These are phyloP conservation scores for Lasius platythorax DNA, from an alignment of 2,888 invertebrate species.

Conservation along the genomic window DNA sequence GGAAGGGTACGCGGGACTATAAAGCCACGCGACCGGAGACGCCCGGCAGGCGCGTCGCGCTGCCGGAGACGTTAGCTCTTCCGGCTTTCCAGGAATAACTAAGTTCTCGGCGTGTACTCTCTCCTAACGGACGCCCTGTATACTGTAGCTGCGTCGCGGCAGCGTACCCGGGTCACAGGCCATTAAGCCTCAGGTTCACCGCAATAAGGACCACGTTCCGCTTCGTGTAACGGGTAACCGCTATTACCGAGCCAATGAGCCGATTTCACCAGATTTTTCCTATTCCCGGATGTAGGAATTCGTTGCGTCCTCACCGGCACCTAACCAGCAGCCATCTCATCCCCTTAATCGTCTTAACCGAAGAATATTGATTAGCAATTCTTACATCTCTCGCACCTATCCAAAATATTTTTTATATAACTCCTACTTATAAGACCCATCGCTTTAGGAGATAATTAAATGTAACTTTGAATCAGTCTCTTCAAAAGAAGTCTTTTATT, in stretches of 20 bases:
- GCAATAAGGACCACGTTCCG: slow-evolving; percentile 82
- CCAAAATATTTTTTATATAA: not conserved
- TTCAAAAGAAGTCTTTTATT: not conserved
- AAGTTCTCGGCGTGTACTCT: slow-evolving; percentile 76
- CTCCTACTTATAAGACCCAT: not conserved
- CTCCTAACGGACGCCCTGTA: slow-evolving; percentile 44
- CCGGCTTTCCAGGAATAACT: slow-evolving; percentile 81
- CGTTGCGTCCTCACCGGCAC: slow-evolving; percentile 55
- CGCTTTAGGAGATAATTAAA: not conserved
- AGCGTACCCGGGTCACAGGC: slow-evolving; percentile 79
- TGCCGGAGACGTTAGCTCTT: slow-evolving; percentile 82
- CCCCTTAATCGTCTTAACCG: not conserved
- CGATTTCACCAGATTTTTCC: slow-evolving; percentile 81
- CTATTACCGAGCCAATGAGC: slow-evolving; percentile 85
- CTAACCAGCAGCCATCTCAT: slow-evolving; percentile 20
- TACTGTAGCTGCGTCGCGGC: slow-evolving; percentile 37
- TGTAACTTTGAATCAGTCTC: not conserved
- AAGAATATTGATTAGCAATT: not conserved
- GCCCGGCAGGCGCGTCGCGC: slow-evolving; percentile 82
- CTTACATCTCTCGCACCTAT: not conserved
- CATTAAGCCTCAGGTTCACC: slow-evolving; percentile 82
- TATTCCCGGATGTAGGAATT: slow-evolving; percentile 76
- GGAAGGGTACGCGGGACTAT: slow-evolving; percentile 77
- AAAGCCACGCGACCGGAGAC: slow-evolving; percentile 85
- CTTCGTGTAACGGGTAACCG: slow-evolving; percentile 84